These are phyloP conservation scores for Oscheius onirici DNA, from an alignment of 2,888 invertebrate genomes.

Conservation along the genomic window DNA sequence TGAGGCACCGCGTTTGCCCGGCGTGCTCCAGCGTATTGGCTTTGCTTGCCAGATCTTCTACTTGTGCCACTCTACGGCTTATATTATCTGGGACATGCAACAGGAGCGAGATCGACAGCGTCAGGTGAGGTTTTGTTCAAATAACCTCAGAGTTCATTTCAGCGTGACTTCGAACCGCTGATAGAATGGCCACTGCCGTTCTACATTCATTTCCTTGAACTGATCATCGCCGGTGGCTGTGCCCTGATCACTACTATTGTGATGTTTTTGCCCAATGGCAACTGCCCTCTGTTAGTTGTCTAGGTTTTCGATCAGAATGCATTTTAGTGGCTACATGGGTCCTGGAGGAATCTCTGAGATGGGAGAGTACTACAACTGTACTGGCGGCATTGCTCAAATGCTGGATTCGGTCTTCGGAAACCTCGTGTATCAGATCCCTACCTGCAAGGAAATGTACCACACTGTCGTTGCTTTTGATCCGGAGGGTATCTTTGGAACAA, in stretches of 20 bases:
- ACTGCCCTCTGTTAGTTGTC: slow-evolving; percentile 6
- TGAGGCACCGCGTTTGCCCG: background rate
- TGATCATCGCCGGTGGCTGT: background rate
- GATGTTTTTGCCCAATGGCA: background rate
- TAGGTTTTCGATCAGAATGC: background rate
- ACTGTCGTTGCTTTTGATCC: slow-evolving; percentile 17
- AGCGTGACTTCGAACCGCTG: no score
- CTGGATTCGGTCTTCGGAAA: background rate
- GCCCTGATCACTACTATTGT: background rate
- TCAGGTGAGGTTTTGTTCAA: no score
- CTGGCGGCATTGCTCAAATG: background rate
- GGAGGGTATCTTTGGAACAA: slow-evolving; percentile 4
- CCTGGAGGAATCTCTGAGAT: slow-evolving; percentile 19
- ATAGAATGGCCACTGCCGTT: no score
- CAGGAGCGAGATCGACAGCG: no score
- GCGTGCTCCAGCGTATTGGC: slow-evolving; percentile 27
- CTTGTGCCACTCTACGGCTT: background rate
- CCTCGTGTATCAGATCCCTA: background rate
- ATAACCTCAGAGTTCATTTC: no score
- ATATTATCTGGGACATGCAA: background rate
- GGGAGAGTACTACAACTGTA: slow-evolving; percentile 12
- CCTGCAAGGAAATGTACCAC: slow-evolving; percentile 20
- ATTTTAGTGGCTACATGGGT: slow-evolving; percentile 11
- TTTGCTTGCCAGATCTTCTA: background rate
- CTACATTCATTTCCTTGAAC: no score